Base-by-base conservation (phyloP, 1,140 invertebrate species). In the Bombus difficillimus region DNA sequence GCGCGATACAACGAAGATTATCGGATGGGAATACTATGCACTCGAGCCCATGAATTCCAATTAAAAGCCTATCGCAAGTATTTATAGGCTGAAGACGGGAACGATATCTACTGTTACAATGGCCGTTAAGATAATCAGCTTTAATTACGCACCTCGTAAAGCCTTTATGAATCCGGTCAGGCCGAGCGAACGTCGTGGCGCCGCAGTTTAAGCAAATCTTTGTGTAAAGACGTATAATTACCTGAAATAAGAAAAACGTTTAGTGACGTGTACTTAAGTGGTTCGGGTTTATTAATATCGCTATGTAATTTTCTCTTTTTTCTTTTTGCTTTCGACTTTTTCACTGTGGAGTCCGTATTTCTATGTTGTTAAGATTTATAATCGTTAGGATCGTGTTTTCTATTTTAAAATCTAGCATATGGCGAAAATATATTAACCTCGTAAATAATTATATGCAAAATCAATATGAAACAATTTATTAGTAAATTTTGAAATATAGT, bases 101-200 rank as follows among this genome's bases (percentile, higher is more conserved):
- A 73, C 71, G 76, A 85, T 88, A 81, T 88, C 86, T 53, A 39
- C 53, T 43, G 80, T 83, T 86, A 80, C 47, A 90, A 75, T 53
- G 71, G n/a, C 66, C 84, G 43, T 89, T 88, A 83, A 90, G 83
- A 90, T 88, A 86, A 89, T 85, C 79, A 78, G 83, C 69, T 85
- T 91, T 89, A 90, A 89, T 91, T 91, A 89, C 82, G 77, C 83
- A 83, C 69, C 83, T 91, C 80, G 84, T 83, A 76, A 87, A 90
- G 64, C 80, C 84, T 84, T 79, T 85, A 66, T 81, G 53, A 87
- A 79, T 73, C 62, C 32, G n/a, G 59, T 64, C 53, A 43, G 18
- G 32, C 12, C 13, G 15, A 37, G 22, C 62, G 47, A 25, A 69
- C 62, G 6, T 57, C 15, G 28, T 41, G 47, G 47, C 53, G 66